These are phyloP conservation scores for Pasiphila rectangulata DNA, from an alignment of 2,888 invertebrate genomes.

Conservation along the genomic window DNA sequence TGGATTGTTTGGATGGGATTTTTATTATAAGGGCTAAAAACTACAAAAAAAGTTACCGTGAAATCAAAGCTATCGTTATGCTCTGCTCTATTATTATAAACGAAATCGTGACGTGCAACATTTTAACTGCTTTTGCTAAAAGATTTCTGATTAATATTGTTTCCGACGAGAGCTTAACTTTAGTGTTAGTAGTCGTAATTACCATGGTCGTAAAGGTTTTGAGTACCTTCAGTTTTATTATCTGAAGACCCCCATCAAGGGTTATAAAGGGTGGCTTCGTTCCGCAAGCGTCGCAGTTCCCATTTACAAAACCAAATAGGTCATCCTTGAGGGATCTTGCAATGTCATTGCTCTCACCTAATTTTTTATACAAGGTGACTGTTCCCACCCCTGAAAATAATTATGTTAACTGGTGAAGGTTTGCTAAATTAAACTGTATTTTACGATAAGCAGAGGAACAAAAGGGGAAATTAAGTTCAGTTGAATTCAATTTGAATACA, in stretches of 20 bases:
- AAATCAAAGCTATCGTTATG: too few relatives aligned
- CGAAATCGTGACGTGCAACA: too few relatives aligned
- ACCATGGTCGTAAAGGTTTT: conserved; percentile 24
- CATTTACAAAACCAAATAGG: conserved; percentile 24
- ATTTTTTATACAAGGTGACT: neutral
- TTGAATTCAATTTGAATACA: too few relatives aligned
- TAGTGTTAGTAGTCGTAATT: conserved; percentile 35
- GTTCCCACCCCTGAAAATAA: neutral
- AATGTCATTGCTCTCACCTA: conserved; percentile 16
- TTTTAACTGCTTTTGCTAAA: too few relatives aligned
- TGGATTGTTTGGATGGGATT: conserved; percentile 6
- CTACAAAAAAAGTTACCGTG: too few relatives aligned
- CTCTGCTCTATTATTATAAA: too few relatives aligned
- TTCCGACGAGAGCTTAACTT: conserved; percentile 22
- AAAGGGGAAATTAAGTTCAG: too few relatives aligned
- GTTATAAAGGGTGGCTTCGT: conserved; percentile 52
- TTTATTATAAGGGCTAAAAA: conserved; percentile 3
- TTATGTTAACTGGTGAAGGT: too few relatives aligned
- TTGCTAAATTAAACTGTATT: too few relatives aligned
- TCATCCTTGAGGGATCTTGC: conserved; percentile 21
- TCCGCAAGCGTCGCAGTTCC: conserved; percentile 15
- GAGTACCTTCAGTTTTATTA: conserved; percentile 48
- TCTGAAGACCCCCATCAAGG: conserved; percentile 53
- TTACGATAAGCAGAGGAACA: too few relatives aligned
- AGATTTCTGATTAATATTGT: neutral